Evolutionary conservation across 1,140 invertebrate species (phyloP).

Genomic region (Augochlora pura): DNA sequence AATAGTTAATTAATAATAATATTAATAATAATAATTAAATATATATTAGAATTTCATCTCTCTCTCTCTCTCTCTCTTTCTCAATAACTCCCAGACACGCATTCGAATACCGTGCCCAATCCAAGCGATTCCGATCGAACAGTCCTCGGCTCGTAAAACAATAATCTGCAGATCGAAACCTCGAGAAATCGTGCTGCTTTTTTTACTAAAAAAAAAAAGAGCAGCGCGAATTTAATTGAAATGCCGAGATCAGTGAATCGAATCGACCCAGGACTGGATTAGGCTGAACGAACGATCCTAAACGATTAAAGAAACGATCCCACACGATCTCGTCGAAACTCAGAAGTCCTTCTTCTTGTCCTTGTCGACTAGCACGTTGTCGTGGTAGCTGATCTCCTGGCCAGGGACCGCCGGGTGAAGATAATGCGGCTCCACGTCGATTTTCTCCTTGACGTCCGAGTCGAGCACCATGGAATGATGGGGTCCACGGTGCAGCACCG

Average conservation of each 20-base stretch:
- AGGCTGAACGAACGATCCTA: slow-evolving; percentile 25
- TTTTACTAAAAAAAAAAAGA: neutral
- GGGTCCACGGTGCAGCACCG: slow-evolving; percentile 71
- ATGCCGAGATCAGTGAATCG: neutral
- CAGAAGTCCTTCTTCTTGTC: slow-evolving; percentile 77
- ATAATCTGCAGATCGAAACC: too few species aligned
- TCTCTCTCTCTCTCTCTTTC: slow-evolving; percentile 20
- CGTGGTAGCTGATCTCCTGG: slow-evolving; percentile 80
- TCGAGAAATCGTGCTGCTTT: too few species aligned
- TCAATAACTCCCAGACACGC: slow-evolving; percentile 13
- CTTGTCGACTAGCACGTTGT: slow-evolving; percentile 74
- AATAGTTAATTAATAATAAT: slow-evolving; percentile 60
- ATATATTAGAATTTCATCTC: slow-evolving; percentile 64
- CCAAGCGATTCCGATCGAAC: neutral
- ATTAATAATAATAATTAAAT: slow-evolving; percentile 61
- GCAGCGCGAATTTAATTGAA: neutral
- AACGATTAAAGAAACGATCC: slow-evolving; percentile 12
- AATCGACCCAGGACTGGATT: slow-evolving; percentile 11
- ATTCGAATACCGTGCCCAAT: neutral
- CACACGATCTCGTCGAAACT: neutral
- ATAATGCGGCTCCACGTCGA: slow-evolving; percentile 80
- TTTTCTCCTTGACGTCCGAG: slow-evolving; percentile 77
- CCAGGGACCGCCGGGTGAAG: slow-evolving; percentile 80
- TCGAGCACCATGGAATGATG: slow-evolving; percentile 77
- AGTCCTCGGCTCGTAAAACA: neutral